Percentiles rank a stretch among this genome's conserved stretches.
Evolutionary conservation across 1,140 invertebrate species (phyloP).

Genomic region (Hypsibius dujardini): DNA sequence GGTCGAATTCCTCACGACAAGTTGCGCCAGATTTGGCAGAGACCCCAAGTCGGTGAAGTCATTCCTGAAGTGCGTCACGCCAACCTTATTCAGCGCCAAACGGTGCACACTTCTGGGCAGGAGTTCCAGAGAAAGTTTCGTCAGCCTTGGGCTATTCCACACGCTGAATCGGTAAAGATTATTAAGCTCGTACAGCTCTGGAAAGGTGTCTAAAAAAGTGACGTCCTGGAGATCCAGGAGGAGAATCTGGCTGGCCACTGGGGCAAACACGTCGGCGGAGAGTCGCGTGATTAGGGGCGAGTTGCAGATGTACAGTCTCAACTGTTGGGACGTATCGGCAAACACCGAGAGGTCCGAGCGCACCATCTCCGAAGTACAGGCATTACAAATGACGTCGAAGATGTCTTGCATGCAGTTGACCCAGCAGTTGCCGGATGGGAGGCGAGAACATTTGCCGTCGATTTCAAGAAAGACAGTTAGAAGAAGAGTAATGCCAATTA

Average conservation of each 20-base stretch:
- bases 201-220: background rate
- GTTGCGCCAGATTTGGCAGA: too few relatives aligned
- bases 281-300: background rate
- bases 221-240: background rate
- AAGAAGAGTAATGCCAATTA: too few relatives aligned
- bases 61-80: background rate
- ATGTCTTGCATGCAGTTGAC: constrained; percentile 7
- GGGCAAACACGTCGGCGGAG: background rate
- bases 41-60: too few relatives aligned
- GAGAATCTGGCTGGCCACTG: background rate
- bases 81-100: background rate
- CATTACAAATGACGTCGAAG: constrained; percentile 5
- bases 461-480: too few relatives aligned
- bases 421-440: background rate
- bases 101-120: background rate
- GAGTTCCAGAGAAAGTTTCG: background rate
- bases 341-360: background rate
- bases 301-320: background rate
- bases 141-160: background rate
- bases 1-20: too few relatives aligned
- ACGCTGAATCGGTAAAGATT: background rate
- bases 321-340: background rate
- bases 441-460: background rate
- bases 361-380: background rate
- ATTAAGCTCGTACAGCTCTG: background rate